Base-by-base conservation (phyloP, 2,113 vertebrate genomes). In the Todiramphus saurophagus region DNA sequence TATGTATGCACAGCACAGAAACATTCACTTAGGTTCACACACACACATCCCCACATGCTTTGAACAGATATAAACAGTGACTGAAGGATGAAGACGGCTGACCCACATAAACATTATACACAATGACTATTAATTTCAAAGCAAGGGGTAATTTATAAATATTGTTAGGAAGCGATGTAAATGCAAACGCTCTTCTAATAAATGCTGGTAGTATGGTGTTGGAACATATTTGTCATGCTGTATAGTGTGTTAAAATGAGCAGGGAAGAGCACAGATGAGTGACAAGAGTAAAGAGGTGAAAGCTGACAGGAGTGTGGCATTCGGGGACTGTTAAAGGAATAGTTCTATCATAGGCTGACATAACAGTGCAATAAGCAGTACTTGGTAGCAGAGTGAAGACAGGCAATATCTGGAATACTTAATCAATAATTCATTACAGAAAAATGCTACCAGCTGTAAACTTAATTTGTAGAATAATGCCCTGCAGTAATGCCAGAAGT, bases 341-440 rank as follows among this genome's bases (percentile, higher is more conserved):
- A 74, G 82, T 80, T 96, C 83, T 25, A 76, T 68, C 80, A 83
- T 0, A 13, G 68, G 63, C 95, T 82, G 88, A 53, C 44, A 90
- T 94, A 53, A 91, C 86, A 89, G 37, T 44, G 74, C 90, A 95
- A 84, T 73, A 82, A 95, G 97, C 81, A 85, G 18, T 48, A 58
- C 86, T 76, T 50, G 55, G 69, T 88, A 83, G 78, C 94, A 94
- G 76, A 77, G 72, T 2, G 25, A 92, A 86, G 84, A 96, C 3
- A 39, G 81, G 90, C 68, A 92, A 25, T 97, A 88, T 93, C 86
- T 91, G 70, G 55, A 87, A 96, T 95, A 97, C 97, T 97, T 93
- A 97, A 95, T 97, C 91, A 97, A 97, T 97, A 97, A 96, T 96
- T 95, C 96, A 97, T 83, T 66, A 95, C 5, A 23, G 87, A 85